These are phyloP conservation scores for Aphidius ervi DNA, from an alignment of 1,140 invertebrate species.

Conservation along the genomic window DNA sequence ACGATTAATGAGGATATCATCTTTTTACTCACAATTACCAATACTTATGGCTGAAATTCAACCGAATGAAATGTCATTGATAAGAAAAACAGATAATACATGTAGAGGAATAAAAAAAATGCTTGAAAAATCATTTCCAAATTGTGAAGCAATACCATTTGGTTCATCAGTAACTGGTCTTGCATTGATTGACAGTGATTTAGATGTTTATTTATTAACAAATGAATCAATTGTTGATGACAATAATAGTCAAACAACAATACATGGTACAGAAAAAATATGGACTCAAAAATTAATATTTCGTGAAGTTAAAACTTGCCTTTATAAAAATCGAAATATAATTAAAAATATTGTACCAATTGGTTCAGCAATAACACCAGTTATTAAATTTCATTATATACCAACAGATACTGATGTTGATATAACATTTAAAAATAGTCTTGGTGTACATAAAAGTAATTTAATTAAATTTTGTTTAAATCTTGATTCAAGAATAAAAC, in stretches of 20 bases:
- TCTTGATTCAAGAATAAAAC: slow-evolving; percentile 56
- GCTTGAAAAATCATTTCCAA: slow-evolving; percentile 41
- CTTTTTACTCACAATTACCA: too few species aligned
- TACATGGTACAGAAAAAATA: too few species aligned
- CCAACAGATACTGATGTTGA: slow-evolving; percentile 60
- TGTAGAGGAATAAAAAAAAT: slow-evolving; percentile 25
- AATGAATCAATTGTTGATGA: slow-evolving; percentile 28
- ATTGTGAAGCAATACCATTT: slow-evolving; percentile 55
- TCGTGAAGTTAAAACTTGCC: slow-evolving; percentile 45
- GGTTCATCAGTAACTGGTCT: slow-evolving; percentile 66
- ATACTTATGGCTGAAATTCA: too few species aligned
- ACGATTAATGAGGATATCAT: too few species aligned
- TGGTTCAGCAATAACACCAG: slow-evolving; percentile 64
- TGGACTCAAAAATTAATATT: slow-evolving; percentile 31
- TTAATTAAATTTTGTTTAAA: slow-evolving; percentile 58
- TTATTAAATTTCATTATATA: slow-evolving; percentile 64
- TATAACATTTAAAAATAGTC: slow-evolving; percentile 65
- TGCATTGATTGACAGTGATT: slow-evolving; percentile 61
- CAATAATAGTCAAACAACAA: too few species aligned
- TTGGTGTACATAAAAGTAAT: slow-evolving; percentile 61
- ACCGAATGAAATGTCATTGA: too few species aligned
- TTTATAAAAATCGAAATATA: slow-evolving; percentile 40
- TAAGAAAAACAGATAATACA: too few species aligned
- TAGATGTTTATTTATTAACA: slow-evolving; percentile 61
- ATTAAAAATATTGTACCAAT: slow-evolving; percentile 60